Conservation (phyloP, 2,888 invertebrate genomes). For the Falcaria lacertinaria region DNA sequence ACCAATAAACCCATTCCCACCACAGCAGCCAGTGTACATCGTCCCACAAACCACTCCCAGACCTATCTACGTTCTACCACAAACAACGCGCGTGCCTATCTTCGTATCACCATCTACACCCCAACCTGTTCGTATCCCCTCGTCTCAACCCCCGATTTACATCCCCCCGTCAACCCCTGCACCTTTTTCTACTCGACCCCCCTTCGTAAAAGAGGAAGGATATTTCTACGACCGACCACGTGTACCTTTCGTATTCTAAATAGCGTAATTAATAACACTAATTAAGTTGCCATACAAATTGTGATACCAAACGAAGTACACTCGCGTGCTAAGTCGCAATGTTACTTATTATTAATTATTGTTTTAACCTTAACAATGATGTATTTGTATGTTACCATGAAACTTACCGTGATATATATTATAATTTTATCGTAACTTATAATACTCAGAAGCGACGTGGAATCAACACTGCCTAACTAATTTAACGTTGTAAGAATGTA, state of each 20-base stretch:
- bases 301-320: conserved; percentile 66
- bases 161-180: conserved; percentile 32
- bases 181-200: conserved; percentile 50
- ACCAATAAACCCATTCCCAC: conserved; percentile 13
- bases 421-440: conserved; percentile 35
- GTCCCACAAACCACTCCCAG: conserved; percentile 19
- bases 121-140: background rate
- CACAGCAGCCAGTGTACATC: conserved; percentile 16
- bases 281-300: conserved; percentile 62
- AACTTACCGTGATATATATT: conserved; percentile 35
- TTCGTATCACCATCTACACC: conserved; percentile 12
- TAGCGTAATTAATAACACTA: conserved; percentile 6
- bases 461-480: conserved; percentile 73
- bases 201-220: conserved; percentile 57
- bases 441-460: conserved; percentile 66
- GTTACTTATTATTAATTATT: conserved; percentile 24
- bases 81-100: conserved; percentile 18
- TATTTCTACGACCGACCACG: conserved; percentile 69
- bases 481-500: conserved; percentile 54
- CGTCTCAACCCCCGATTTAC: conserved; percentile 15
- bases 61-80: conserved; percentile 18
- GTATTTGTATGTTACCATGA: conserved; percentile 34
- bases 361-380: conserved; percentile 13
- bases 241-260: conserved; percentile 66
- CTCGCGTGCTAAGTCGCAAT: conserved; percentile 28